A percentile compares a stretch with the other conserved stretches of the same genome.
phyloP scores from a whole-genome alignment of 2,113 vertebrate species.

The Promerops cafer region DNA sequence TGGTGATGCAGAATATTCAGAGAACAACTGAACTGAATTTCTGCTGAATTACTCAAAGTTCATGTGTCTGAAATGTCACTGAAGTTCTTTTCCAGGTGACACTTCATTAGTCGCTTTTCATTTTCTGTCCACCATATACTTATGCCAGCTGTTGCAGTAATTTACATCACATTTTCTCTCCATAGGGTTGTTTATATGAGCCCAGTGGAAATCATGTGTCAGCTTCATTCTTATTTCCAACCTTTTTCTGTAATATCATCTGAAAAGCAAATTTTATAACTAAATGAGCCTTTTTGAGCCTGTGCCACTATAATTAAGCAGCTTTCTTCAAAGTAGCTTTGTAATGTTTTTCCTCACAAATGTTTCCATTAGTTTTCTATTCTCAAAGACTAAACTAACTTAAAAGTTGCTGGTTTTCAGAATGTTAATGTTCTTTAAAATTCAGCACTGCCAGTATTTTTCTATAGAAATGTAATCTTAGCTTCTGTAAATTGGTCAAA shows the following conservation, averaged over 20 bases:
- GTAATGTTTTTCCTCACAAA: conserved; percentile 37
- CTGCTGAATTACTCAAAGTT: background rate
- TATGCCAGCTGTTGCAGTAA: conserved; percentile 48
- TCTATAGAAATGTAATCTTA: background rate
- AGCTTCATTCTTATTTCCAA: conserved; percentile 42
- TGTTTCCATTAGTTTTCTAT: conserved; percentile 49
- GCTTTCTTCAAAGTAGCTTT: conserved; percentile 58
- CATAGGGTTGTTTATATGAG: conserved; percentile 37
- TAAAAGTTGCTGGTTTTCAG: background rate
- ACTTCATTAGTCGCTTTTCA: conserved; percentile 29
- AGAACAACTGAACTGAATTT: background rate
- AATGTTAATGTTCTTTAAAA: conserved; percentile 11
- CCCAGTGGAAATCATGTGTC: conserved; percentile 62
- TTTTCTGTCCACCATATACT: conserved; percentile 45
- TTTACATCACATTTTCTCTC: conserved; percentile 52
- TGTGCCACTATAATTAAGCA: conserved; percentile 48
- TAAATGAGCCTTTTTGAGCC: conserved; percentile 49
- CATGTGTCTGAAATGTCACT: background rate
- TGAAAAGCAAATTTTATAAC: conserved; percentile 56
- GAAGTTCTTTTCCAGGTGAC: conserved; percentile 4
- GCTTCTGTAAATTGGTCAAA: background rate
- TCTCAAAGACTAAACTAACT: conserved; percentile 42
- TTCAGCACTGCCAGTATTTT: background rate
- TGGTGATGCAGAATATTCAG: background rate
- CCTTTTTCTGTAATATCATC: conserved; percentile 37